phyloP scores from a whole-genome alignment of 2,113 vertebrate species.

The Salvelinus sp. region DNA sequence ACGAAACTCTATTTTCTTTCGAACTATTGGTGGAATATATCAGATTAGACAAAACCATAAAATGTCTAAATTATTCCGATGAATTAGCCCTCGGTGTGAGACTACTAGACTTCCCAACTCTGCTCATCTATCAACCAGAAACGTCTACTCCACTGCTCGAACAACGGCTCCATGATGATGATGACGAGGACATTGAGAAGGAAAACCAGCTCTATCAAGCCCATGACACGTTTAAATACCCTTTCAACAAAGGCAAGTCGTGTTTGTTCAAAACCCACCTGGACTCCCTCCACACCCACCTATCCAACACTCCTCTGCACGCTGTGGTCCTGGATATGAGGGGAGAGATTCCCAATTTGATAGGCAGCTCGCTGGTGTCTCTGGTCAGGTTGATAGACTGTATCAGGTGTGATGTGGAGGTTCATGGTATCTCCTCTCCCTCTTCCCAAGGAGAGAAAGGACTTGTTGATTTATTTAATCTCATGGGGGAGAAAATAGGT shows the following conservation, averaged over 20 bases:
- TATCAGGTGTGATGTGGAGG: slow-evolving; percentile 59
- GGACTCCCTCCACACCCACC: slow-evolving; percentile 56
- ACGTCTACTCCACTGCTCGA: not conserved
- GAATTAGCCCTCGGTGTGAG: slow-evolving; percentile 77
- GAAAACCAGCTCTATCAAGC: not conserved
- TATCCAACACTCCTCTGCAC: slow-evolving; percentile 69
- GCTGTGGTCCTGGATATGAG: slow-evolving; percentile 71
- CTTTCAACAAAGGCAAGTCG: slow-evolving; percentile 81
- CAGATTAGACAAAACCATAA: slow-evolving; percentile 44
- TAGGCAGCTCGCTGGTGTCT: slow-evolving; percentile 77
- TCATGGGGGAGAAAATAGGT: slow-evolving; percentile 71
- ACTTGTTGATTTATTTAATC: slow-evolving; percentile 61
- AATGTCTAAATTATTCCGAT: slow-evolving; percentile 26
- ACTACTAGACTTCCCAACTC: slow-evolving; percentile 84
- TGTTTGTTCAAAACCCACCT: slow-evolving; percentile 80
- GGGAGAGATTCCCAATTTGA: slow-evolving; percentile 62
- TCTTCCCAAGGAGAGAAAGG: slow-evolving; percentile 65
- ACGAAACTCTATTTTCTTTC: slow-evolving; percentile 77
- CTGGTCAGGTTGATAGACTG: slow-evolving; percentile 63
- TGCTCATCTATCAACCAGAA: slow-evolving; percentile 74
- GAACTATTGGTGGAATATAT: slow-evolving; percentile 82
- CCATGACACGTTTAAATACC: slow-evolving; percentile 15
- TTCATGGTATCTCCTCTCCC: slow-evolving; percentile 43
- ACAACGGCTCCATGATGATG: not conserved
- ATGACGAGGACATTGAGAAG: not conserved